phyloP scores from a whole-genome alignment of 2,113 vertebrate species.

The Tetraodon nigroviridis region DNA sequence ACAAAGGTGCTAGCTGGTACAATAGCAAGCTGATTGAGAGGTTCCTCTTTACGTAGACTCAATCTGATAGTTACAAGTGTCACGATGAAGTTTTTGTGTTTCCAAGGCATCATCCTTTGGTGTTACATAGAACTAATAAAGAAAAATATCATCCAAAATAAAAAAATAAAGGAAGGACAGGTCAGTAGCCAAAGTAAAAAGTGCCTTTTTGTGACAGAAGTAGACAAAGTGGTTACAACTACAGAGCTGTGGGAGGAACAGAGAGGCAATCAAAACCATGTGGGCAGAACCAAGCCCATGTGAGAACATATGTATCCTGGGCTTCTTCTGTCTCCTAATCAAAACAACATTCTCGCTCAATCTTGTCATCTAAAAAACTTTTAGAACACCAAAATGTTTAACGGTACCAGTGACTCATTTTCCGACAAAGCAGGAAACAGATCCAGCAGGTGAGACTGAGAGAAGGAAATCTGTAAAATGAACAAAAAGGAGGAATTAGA shows the following conservation, averaged over 20 bases:
- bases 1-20: too few species aligned
- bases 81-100: too few species aligned
- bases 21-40: too few species aligned
- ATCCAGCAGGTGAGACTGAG: background rate
- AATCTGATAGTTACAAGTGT: too few species aligned
- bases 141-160: background rate
- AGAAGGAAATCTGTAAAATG: conserved; percentile 3
- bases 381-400: too few species aligned
- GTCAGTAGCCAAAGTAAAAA: conserved; percentile 1
- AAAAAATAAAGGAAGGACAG: background rate
- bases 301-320: conserved; percentile 18
- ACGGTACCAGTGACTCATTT: too few species aligned
- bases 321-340: background rate
- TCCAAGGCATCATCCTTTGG: background rate
- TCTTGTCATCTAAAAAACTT: conserved; percentile 4
- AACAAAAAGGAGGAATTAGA: conserved; percentile 12
- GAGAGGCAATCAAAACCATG: conserved; percentile 23
- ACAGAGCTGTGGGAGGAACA: conserved; percentile 19
- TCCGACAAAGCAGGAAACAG: too few species aligned
- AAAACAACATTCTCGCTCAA: background rate
- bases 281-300: conserved; percentile 31
- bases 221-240: conserved; percentile 35
- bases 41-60: too few species aligned
- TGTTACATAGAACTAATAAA: conserved; percentile 23
- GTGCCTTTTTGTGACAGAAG: background rate